Conservation (phyloP, 1,140 invertebrate species). For the Rhopalosiphum padi region DNA sequence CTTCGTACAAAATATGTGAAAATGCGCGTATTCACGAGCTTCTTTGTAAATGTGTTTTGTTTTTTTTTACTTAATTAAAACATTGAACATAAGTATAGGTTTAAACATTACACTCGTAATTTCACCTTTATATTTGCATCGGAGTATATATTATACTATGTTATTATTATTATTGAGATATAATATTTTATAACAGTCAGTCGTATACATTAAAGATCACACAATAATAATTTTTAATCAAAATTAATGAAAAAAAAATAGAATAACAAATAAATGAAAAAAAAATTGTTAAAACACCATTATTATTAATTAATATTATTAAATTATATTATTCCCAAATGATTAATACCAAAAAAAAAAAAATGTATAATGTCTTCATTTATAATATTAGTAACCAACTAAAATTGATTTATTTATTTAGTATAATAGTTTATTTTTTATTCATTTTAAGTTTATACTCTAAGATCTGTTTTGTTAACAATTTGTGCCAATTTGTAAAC, state of each 20-base stretch:
- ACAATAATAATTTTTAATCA: conserved; percentile 15
- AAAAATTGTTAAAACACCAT: conserved; percentile 5
- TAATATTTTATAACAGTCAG: background rate
- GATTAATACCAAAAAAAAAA: background rate
- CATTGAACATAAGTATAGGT: background rate
- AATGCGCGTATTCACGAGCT: background rate
- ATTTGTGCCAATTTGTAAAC: conserved; percentile 53
- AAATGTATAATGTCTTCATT: background rate
- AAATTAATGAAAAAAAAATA: background rate
- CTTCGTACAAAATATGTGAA: background rate
- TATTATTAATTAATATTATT: conserved; percentile 27
- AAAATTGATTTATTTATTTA: conserved; percentile 25
- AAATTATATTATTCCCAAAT: background rate
- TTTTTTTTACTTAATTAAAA: background rate
- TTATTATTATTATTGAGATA: background rate
- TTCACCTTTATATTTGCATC: background rate
- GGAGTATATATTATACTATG: background rate
- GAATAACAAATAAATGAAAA: conserved; percentile 7
- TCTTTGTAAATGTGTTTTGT: background rate
- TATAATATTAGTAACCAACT: conserved; percentile 11
- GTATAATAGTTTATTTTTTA: background rate
- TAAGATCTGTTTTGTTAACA: conserved; percentile 48
- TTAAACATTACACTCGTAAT: background rate
- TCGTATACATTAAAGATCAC: background rate
- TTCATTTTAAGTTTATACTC: conserved; percentile 1